phyloP scores from a whole-genome alignment of 2,797 vertebrate genomes.

The Alosa sapidissima region DNA sequence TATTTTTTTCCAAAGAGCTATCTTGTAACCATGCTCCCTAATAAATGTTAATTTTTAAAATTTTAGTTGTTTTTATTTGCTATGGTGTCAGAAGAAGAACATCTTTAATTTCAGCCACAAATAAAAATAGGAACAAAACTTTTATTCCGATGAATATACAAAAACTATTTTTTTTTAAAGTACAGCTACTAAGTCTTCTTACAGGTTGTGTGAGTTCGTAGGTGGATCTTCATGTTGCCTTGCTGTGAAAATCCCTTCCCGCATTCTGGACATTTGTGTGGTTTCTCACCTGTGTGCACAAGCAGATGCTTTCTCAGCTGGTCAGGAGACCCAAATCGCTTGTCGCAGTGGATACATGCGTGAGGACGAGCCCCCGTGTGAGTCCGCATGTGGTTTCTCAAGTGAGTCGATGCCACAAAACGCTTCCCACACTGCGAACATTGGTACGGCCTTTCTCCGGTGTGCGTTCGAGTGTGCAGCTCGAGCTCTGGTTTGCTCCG shows the following conservation, averaged over 20 bases:
- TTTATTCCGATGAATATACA: too few relatives aligned
- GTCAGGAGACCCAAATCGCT: background rate
- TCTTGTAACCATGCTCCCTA: constrained; percentile 43
- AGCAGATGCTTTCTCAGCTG: background rate
- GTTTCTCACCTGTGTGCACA: background rate
- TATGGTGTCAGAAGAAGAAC: background rate
- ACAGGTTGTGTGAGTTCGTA: background rate
- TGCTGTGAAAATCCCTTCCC: background rate
- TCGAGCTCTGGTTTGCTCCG: background rate
- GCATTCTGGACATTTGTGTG: background rate
- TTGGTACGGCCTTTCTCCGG: background rate
- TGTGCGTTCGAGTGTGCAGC: background rate
- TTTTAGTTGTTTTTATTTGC: background rate
- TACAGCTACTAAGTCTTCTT: too few relatives aligned
- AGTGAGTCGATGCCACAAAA: background rate
- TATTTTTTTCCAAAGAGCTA: constrained; percentile 23
- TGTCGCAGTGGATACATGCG: background rate
- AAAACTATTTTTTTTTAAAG: too few relatives aligned
- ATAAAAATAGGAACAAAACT: background rate
- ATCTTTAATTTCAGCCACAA: background rate
- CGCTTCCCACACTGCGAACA: background rate
- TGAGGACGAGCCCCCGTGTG: background rate
- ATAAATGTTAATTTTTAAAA: constrained; percentile 59
- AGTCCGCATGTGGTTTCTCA: background rate
- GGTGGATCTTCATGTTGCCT: background rate